Percentiles rank a stretch among this genome's conserved stretches.
phyloP scores from a whole-genome alignment of 2,888 invertebrate genomes.

The Macaria notata region DNA sequence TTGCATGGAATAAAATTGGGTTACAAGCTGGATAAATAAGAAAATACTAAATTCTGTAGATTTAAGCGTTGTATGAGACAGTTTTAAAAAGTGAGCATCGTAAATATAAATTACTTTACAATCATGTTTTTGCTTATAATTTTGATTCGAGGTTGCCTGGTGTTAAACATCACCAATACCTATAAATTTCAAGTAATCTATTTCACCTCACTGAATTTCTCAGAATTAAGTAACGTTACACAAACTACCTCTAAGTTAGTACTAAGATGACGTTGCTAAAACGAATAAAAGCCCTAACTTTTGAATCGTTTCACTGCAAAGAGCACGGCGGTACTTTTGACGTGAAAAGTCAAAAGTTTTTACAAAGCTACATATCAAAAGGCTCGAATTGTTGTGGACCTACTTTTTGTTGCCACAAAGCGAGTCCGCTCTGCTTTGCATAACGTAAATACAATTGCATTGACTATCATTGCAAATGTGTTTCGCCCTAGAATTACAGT shows the following conservation, averaged over 20 bases:
- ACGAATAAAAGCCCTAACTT: slow-evolving; percentile 3
- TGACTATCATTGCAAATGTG: neutral
- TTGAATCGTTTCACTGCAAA: slow-evolving; percentile 6
- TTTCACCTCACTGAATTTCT: no score
- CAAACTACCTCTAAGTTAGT: neutral
- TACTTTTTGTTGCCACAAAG: neutral
- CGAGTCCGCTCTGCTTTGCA: neutral
- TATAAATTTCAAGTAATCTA: no score
- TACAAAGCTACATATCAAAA: slow-evolving; percentile 4
- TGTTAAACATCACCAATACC: no score
- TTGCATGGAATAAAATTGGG: no score
- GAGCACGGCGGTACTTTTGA: slow-evolving; percentile 4
- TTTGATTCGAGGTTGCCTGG: no score
- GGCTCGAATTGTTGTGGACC: slow-evolving; percentile 3
- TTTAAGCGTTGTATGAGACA: no score
- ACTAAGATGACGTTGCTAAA: slow-evolving; percentile 5
- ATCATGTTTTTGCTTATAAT: no score
- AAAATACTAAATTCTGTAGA: no score
- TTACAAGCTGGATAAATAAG: no score
- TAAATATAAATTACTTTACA: no score
- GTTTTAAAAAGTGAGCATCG: no score
- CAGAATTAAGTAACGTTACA: no score
- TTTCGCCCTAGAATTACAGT: neutral
- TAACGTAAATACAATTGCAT: neutral
- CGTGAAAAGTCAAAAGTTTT: slow-evolving; percentile 8